These are phyloP conservation scores for Pecten maximus DNA, from an alignment of 2,888 invertebrate genomes.

Conservation along the genomic window DNA sequence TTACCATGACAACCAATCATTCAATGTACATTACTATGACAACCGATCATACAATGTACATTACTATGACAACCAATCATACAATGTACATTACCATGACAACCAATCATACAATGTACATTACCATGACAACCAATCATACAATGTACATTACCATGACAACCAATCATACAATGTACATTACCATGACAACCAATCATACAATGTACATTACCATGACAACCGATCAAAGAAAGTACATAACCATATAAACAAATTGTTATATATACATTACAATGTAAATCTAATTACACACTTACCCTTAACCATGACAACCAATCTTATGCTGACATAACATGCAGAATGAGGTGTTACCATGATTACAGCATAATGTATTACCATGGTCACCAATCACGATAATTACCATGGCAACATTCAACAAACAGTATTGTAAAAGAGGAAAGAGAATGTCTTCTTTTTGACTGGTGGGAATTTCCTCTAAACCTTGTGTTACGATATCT, in stretches of 20 bases:
- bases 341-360: neutral
- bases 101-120: neutral
- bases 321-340: neutral
- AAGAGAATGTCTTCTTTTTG: too few species aligned
- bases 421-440: too few species aligned
- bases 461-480: too few species aligned
- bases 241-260: neutral
- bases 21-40: too few species aligned
- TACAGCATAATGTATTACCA: neutral
- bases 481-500: too few species aligned
- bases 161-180: conserved; percentile 4
- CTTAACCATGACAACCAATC: neutral
- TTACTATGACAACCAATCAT: neutral
- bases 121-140: neutral
- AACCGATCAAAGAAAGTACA: neutral
- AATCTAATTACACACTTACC: neutral
- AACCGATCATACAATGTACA: neutral
- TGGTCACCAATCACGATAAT: neutral
- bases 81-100: neutral
- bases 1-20: neutral
- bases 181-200: neutral
- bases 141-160: conserved; percentile 26
- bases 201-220: conserved; percentile 1
- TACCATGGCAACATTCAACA: neutral
- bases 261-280: neutral